Evolutionary conservation across 2,113 vertebrate genomes (phyloP).

Genomic region (Strix aluco): DNA sequence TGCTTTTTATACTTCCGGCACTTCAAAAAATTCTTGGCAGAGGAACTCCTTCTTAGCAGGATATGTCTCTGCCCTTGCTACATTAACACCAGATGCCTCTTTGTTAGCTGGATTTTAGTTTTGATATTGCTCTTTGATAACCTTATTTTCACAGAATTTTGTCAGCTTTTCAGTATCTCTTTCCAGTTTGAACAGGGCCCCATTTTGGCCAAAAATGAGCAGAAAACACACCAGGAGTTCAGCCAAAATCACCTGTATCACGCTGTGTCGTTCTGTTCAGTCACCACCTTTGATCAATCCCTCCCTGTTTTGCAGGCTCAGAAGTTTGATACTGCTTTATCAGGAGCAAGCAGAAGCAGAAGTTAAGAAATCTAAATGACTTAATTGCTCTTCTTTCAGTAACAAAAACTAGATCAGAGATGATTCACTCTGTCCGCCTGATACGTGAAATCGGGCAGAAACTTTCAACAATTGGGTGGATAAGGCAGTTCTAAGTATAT

Average conservation of each 20-base stretch:
- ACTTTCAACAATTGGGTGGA: background rate
- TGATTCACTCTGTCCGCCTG: background rate
- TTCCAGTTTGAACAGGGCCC: background rate
- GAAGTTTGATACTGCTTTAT: background rate
- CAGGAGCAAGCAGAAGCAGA: background rate
- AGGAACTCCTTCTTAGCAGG: background rate
- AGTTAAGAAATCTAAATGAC: background rate
- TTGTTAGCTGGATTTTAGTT: background rate
- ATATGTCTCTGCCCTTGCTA: background rate
- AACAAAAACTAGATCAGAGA: background rate
- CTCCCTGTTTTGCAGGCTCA: background rate
- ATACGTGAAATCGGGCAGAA: background rate
- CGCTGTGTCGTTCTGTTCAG: background rate
- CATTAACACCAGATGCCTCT: background rate
- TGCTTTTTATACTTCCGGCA: background rate
- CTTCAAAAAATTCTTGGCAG: background rate
- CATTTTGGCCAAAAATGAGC: background rate
- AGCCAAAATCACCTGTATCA: background rate
- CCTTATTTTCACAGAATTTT: background rate
- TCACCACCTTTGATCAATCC: background rate
- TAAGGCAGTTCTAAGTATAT: background rate
- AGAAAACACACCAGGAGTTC: background rate
- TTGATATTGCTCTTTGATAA: background rate
- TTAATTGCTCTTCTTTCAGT: constrained; percentile 16
- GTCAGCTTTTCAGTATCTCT: background rate